Evolutionary conservation across 2,888 invertebrate genomes (phyloP).

Genomic region (Rutpela maculata): DNA sequence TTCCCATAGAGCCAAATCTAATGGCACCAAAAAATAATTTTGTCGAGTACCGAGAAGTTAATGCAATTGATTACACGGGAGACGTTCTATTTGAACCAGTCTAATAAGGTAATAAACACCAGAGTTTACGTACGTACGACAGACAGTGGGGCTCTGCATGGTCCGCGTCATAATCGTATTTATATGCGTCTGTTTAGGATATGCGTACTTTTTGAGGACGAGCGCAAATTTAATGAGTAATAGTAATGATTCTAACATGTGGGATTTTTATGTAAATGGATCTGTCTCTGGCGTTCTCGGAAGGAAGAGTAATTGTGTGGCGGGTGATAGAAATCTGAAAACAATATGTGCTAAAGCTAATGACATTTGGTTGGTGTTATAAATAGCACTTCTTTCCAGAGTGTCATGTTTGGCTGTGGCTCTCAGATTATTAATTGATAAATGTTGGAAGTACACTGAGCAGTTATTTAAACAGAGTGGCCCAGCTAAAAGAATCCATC

Average conservation of each 20-base stretch:
- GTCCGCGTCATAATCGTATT: neutral
- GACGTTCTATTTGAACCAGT: no score
- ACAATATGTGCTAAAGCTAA: neutral
- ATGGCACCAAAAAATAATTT: no score
- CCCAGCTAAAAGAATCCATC: neutral
- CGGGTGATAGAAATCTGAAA: neutral
- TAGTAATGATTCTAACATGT: neutral
- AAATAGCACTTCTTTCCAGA: neutral
- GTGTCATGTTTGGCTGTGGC: neutral
- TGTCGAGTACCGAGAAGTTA: no score
- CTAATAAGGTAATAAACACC: slow-evolving; percentile 9
- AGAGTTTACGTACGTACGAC: neutral
- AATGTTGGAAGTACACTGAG: neutral
- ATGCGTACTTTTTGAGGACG: neutral
- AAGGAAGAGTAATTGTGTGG: neutral
- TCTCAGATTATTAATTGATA: neutral
- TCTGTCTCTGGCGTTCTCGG: neutral
- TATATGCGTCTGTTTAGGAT: neutral
- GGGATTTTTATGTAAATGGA: slow-evolving; percentile 4
- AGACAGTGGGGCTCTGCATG: neutral
- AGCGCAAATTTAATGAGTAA: neutral
- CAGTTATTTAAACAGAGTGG: neutral
- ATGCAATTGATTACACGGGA: no score
- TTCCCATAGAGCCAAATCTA: no score
- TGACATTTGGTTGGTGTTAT: neutral